Conservation (phyloP, 2,113 vertebrate species). For the Fukomys damarensis region DNA sequence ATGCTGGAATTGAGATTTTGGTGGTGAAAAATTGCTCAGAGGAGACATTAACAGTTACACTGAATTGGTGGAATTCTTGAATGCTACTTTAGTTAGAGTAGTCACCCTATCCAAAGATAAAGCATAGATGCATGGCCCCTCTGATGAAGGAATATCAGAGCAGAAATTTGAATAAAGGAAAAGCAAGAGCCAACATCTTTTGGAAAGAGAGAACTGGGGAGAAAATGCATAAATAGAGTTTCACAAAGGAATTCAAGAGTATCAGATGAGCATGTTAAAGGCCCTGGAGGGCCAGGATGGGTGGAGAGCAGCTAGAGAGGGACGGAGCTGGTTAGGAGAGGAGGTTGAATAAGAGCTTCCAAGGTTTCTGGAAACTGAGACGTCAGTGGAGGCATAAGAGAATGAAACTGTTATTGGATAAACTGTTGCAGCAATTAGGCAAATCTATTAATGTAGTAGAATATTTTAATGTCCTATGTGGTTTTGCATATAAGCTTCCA, state of each 20-base stretch:
- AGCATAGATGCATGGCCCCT: neutral
- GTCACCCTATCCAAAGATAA: too few species aligned
- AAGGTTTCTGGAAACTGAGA: neutral
- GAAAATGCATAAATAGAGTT: neutral
- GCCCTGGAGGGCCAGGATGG: accelerated
- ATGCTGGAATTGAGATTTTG: neutral
- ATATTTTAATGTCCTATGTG: neutral
- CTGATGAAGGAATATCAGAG: neutral
- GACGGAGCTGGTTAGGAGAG: neutral
- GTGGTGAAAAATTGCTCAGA: neutral
- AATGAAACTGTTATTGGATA: neutral
- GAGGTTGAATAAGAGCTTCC: neutral
- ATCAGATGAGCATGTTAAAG: neutral
- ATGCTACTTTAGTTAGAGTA: neutral
- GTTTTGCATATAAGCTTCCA: neutral
- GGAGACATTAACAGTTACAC: neutral
- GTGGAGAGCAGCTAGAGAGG: neutral
- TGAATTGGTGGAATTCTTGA: neutral
- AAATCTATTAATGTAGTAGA: neutral
- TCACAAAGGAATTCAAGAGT: neutral
- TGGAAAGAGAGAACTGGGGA: neutral
- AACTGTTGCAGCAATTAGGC: neutral
- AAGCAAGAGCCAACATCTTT: neutral
- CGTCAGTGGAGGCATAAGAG: neutral
- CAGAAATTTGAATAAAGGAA: neutral